Conservation (phyloP, 2,113 vertebrate species). For the Mionectes macconnelli region DNA sequence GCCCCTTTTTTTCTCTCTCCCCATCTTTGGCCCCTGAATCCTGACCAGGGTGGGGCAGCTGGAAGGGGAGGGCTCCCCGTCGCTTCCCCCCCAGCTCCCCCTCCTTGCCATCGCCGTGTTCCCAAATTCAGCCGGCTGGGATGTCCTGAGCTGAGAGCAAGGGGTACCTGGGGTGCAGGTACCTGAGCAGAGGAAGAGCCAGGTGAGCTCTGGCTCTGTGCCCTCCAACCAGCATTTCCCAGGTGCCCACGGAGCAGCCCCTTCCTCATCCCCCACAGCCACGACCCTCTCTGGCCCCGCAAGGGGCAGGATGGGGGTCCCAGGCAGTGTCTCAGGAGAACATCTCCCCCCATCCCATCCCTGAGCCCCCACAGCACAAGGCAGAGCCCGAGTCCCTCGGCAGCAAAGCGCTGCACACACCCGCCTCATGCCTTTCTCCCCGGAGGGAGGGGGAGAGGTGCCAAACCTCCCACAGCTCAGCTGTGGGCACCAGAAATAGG, state of each 20-base stretch:
- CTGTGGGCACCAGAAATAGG: slow-evolving; percentile 19
- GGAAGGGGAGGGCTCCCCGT: not conserved
- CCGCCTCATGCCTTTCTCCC: not conserved
- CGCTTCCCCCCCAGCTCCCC: not conserved
- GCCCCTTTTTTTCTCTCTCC: not conserved
- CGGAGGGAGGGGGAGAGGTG: not conserved
- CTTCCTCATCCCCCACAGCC: not conserved
- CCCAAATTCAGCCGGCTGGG: not conserved
- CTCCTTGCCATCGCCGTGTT: not conserved
- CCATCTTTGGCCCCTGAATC: not conserved
- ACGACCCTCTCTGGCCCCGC: not conserved
- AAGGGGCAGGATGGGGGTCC: not conserved
- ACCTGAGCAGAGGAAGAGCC: not conserved
- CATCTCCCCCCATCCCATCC: fast-evolving
- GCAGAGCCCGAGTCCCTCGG: not conserved
- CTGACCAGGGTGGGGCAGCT: not conserved
- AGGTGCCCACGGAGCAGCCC: not conserved
- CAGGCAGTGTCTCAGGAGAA: not conserved
- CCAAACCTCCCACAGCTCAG: slow-evolving; percentile 16
- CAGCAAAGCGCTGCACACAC: not conserved
- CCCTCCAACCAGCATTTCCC: not conserved
- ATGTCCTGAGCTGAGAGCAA: not conserved
- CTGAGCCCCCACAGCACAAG: not conserved
- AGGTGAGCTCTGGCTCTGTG: not conserved
- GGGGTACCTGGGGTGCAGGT: not conserved